Percentiles rank a stretch among this genome's conserved stretches.
These are phyloP conservation scores for Achatina immaculata DNA, from an alignment of 1,140 invertebrate species.

Conservation along the genomic window DNA sequence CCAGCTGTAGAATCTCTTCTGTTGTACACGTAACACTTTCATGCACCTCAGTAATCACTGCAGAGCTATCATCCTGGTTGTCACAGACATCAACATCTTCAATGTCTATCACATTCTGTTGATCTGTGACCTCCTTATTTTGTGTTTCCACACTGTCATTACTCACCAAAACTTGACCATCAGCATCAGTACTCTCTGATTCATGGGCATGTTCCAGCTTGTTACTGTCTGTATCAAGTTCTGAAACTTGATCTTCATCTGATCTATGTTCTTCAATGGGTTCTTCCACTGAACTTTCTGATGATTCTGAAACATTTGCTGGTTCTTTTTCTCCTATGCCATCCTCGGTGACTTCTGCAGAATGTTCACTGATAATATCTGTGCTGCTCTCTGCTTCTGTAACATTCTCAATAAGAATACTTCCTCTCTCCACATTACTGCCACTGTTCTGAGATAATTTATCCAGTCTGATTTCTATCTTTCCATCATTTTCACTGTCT, in stretches of 20 bases:
- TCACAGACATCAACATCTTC: not conserved
- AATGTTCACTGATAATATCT: constrained; percentile 2
- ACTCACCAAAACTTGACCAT: too few species aligned
- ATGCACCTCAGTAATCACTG: not conserved
- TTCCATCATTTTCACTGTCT: not conserved
- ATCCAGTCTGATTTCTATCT: not conserved
- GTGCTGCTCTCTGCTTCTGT: constrained; percentile 1
- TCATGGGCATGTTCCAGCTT: not conserved
- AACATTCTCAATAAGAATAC: not conserved
- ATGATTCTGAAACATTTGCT: not conserved
- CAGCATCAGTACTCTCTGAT: too few species aligned
- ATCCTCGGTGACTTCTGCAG: not conserved
- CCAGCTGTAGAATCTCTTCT: not conserved
- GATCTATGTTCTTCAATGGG: not conserved
- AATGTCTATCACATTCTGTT: not conserved
- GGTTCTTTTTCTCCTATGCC: not conserved
- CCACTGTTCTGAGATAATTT: not conserved
- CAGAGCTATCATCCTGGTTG: not conserved
- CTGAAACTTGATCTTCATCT: not conserved
- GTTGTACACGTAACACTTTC: not conserved
- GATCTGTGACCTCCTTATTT: not conserved
- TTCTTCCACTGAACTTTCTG: not conserved
- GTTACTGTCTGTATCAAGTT: not conserved
- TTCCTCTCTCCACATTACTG: not conserved
- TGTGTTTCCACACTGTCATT: not conserved